Evolutionary conservation across 2,113 vertebrate genomes (phyloP), one percentile per base, ranked within the genome.

Genomic region (Tragulus kanchil): DNA sequence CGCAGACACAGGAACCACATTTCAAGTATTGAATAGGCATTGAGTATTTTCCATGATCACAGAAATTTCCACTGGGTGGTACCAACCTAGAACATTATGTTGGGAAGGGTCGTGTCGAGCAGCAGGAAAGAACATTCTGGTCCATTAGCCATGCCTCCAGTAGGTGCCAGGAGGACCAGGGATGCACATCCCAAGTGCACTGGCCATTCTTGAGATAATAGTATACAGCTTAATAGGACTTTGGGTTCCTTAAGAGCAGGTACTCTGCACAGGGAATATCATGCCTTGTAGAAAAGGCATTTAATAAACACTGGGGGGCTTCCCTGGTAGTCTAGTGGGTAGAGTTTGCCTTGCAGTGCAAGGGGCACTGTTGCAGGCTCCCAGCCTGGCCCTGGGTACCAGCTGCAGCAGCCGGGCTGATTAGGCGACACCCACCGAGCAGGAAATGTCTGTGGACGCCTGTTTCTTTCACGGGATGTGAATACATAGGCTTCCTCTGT

Each of bases 381-480:
- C 14, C 16, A 8, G 48, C 25, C 4, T 15, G 28, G 16, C 13
- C 12, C 7, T 7, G 21, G 58, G 14, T 19, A 1, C 82, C 31
- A 31, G 14, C 45, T 16, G 61, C 6, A 1, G 5, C 4, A 15
- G 69, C 12, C 1, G 0, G 84, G 52, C 10, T 10, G 56, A 28
- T 19, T 4, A n/a, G 26, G 1, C 5, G 56, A 56, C 75, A 5
- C 12, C 3, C 3, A 45, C 0, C 13, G 7, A 0, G 2, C 0
- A 0, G 17, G 19, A 78, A 26, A 3, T 1, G 0, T 3, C 9
- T 11, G 0, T 1, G 19, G 75, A n/a, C n/a, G n/a, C n/a, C n/a
- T n/a, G n/a, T n/a, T n/a, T n/a, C n/a, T n/a, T n/a, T n/a, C n/a
- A n/a, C n/a, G n/a, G n/a, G n/a, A n/a, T n/a, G n/a, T n/a, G n/a